Base-by-base conservation (phyloP, 2,797 vertebrate genomes). In the Chloroceryle inda region DNA sequence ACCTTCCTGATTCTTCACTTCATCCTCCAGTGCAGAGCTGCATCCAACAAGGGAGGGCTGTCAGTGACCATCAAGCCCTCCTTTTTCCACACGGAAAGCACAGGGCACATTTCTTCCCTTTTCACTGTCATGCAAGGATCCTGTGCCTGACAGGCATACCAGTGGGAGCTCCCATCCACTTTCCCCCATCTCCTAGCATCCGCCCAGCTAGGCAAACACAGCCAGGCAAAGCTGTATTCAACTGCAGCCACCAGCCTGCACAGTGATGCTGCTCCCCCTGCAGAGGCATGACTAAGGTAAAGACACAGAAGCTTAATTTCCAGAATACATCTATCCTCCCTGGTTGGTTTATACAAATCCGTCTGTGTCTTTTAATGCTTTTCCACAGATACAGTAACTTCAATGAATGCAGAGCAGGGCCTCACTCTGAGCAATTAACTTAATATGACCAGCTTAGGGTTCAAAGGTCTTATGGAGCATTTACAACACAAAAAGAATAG, bases 401-500 rank as follows among this genome's bases (percentile, higher is more conserved):
- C 38, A 44, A 20, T 66, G 82, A 94, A 66, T 12, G 27, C 42
- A 29, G 47, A 42, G 38, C 37, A 45, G 50, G 44, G 40, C 67
- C 71, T 90, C 77, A 55, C 59, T n/a, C 33, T 21, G 14, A 73
- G 40, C 66, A 88, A 27, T 63, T 67, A 92, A 85, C 52, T 94
- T 58, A 26, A 29, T 5, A 26, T 55, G 64, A 77, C 76, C 75
- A 83, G 53, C 47, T 89, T 53, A 15, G 44, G 73, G 89, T 90
- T 73, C 89, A 90, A 94, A 95, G 95, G 89, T 90, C 77, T 85
- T 45, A 24, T 55, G 40, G 80, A 66, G 77, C 22, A 56, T 84
- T 86, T 86, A 37, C 69, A 84, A 31, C 3, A 21, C 22, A 84
- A 74, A 87, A 85, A 76, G 29, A 58, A 56, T 37, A 62, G 47